Conservation (phyloP, 2,888 invertebrate genomes). For the Fragum sueziense region DNA sequence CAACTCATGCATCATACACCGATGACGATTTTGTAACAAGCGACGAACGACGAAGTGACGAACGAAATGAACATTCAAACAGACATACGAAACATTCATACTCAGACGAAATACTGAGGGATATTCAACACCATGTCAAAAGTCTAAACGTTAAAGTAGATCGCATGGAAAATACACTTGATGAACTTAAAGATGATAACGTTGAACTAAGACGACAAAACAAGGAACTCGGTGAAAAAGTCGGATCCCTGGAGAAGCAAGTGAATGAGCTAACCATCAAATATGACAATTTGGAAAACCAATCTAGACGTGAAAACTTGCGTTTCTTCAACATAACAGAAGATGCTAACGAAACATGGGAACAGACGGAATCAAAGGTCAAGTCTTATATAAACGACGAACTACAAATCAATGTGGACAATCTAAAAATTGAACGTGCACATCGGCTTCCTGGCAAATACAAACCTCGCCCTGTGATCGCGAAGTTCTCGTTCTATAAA, state of each 20-base stretch:
- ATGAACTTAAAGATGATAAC: neutral
- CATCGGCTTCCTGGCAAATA: slow-evolving; percentile 9
- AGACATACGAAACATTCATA: neutral
- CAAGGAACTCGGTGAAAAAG: neutral
- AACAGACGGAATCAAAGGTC: neutral
- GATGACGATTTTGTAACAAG: neutral
- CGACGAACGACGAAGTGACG: neutral
- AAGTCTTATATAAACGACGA: neutral
- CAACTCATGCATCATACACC: neutral
- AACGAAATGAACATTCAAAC: neutral
- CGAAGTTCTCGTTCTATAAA: slow-evolving; percentile 2
- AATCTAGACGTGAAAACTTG: neutral
- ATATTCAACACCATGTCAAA: neutral
- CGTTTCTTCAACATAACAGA: neutral
- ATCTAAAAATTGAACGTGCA: neutral
- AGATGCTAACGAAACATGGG: neutral
- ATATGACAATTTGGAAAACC: slow-evolving; percentile 1
- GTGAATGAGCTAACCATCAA: neutral
- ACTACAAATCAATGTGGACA: neutral
- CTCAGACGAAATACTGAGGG: neutral
- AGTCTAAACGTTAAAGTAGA: slow-evolving; percentile 2
- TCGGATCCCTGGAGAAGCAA: neutral
- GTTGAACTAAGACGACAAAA: neutral
- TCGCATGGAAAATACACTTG: neutral
- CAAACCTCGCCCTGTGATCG: neutral